Evolutionary conservation across 2,888 invertebrate genomes (phyloP).

Genomic region (Furcula furcula): DNA sequence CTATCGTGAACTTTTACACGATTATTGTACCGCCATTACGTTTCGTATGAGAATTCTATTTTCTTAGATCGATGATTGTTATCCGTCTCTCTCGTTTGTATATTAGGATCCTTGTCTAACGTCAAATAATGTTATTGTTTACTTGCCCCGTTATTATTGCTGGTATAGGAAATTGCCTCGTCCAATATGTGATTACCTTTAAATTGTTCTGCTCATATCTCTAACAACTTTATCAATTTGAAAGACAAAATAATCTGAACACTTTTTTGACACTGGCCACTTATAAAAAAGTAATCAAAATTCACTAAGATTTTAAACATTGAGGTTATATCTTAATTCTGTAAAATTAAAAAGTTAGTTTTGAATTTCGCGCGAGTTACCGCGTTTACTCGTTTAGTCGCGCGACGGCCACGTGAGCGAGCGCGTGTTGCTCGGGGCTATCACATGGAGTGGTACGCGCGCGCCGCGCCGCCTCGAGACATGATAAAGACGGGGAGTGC

Average conservation of each 20-base stretch:
- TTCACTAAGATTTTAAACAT: too few species aligned
- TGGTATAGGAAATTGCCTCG: conserved; percentile 58
- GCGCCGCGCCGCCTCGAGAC: conserved; percentile 48
- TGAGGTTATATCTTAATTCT: too few species aligned
- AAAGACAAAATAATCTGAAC: conserved; percentile 1
- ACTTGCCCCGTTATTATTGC: conserved; percentile 69
- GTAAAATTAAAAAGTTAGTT: conserved; percentile 17
- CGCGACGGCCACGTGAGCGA: conserved; percentile 49
- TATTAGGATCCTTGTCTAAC: conserved; percentile 46
- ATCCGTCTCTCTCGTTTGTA: conserved; percentile 44
- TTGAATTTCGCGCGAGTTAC: conserved; percentile 47
- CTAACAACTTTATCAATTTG: conserved; percentile 36
- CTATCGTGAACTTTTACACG: conserved; percentile 80
- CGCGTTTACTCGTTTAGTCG: conserved; percentile 18
- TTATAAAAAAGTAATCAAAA: conserved; percentile 2
- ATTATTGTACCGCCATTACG: conserved; percentile 74
- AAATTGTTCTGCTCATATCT: conserved; percentile 18
- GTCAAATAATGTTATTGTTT: conserved; percentile 75
- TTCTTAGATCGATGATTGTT: conserved; percentile 66
- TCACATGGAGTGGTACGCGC: conserved; percentile 73
- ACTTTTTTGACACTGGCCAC: conserved; percentile 15
- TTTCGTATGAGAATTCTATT: conserved; percentile 80
- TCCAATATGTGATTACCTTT: conserved; percentile 61
- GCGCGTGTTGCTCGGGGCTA: conserved; percentile 75
- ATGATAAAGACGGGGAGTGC: conserved; percentile 65